A percentile compares a stretch with the other conserved stretches of the same genome.
These are phyloP conservation scores for Uria lomvia DNA, from an alignment of 2,113 vertebrate species.

Conservation along the genomic window DNA sequence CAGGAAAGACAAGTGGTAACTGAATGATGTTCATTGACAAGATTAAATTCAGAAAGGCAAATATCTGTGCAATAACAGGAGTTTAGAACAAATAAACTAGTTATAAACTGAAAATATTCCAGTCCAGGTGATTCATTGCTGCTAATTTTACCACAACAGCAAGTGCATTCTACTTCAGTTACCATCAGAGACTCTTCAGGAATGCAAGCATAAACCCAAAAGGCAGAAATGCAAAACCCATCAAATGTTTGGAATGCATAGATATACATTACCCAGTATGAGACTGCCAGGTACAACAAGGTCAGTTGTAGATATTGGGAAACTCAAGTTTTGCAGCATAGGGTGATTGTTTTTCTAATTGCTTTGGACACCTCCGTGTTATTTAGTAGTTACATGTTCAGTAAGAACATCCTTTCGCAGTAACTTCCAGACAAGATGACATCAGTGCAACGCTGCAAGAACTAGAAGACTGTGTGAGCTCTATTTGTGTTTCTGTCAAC, in stretches of 20 bases:
- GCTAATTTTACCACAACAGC: background rate
- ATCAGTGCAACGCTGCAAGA: background rate
- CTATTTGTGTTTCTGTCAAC: conserved; percentile 56
- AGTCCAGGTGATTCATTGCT: background rate
- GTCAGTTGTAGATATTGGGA: background rate
- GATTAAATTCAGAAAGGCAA: background rate
- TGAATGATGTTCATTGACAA: background rate
- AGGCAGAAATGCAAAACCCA: background rate
- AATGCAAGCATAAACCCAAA: background rate
- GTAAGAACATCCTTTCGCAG: background rate
- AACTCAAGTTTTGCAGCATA: background rate
- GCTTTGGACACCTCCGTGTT: background rate
- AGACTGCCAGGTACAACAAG: background rate
- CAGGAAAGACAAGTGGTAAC: background rate
- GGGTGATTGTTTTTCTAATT: conserved; percentile 17
- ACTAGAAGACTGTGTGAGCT: background rate
- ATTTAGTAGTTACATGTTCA: background rate
- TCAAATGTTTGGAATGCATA: background rate
- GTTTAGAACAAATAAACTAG: background rate
- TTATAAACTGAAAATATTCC: background rate
- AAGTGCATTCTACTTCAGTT: background rate
- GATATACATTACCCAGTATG: background rate
- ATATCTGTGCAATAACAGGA: background rate
- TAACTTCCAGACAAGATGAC: conserved; percentile 21
- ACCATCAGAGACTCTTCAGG: background rate